Conservation (phyloP, 1,140 invertebrate species). For the Lepidotrigona ventralis region DNA sequence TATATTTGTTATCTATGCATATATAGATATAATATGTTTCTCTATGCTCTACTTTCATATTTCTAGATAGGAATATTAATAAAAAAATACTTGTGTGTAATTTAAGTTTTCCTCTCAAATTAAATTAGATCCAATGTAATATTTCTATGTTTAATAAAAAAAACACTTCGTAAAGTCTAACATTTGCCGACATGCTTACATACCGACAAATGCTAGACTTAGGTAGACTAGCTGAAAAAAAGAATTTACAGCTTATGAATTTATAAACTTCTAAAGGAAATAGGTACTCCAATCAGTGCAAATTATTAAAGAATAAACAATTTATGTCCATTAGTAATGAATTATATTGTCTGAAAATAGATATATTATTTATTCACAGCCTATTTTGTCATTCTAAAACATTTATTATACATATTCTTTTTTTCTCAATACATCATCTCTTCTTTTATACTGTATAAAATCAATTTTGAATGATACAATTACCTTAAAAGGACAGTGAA, state of each 20-base stretch:
- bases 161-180: background rate
- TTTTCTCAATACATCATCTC: constrained; percentile 11
- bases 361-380: constrained; percentile 48
- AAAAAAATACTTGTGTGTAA: background rate
- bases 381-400: constrained; percentile 45
- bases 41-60: background rate
- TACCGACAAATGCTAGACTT: no score
- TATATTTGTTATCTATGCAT: constrained; percentile 4
- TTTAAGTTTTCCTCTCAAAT: background rate
- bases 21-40: background rate
- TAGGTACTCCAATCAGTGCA: background rate
- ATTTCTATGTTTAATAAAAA: background rate
- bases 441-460: background rate
- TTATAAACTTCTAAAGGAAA: background rate
- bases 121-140: background rate
- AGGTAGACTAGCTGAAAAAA: background rate
- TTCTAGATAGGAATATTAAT: background rate
- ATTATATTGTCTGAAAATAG: background rate
- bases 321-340: constrained; percentile 5
- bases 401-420: constrained; percentile 33
- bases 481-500: constrained; percentile 13
- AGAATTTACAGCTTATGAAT: background rate
- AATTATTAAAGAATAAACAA: background rate
- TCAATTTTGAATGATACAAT: background rate
- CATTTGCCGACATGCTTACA: background rate